Base-by-base conservation (phyloP, 1,140 invertebrate species). In the Acyrthosiphon pisum region DNA sequence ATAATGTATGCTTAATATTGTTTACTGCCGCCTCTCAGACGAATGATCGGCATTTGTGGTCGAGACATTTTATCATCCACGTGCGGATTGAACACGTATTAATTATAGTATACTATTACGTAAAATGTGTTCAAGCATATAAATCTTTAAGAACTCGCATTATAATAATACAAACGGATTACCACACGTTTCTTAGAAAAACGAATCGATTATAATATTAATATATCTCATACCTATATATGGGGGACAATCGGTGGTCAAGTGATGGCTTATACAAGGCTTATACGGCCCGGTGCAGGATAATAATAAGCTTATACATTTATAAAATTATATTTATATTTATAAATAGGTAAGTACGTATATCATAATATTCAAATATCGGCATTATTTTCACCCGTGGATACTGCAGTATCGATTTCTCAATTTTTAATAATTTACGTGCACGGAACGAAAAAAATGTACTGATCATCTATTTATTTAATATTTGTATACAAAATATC, bases 141-240 rank as follows among this genome's bases (percentile, higher is more conserved):
- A 76, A 76, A 76, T 76, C 60, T 76, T 76, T n/a, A n/a, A 76
- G 60, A 76, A 76, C 60, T 76, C n/a, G 11, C 60, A 76, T 76
- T n/a, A 56, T 56, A 56, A 76, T 76, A 76, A 76, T 76, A 76
- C n/a, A 76, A 76, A 76, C n/a, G n/a, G 60, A 76, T 76, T n/a
- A n/a, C 30, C 30, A 76, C n/a, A n/a, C 60, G 60, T 76, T 76
- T 76, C 60, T 76, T 4, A 76, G 60, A 76, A 76, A 76, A 76
- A 76, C 60, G 60, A 76, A 76, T 76, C n/a, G 30, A 76, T 76
- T 76, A 76, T 76, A 76, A 14, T 68, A n/a, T 68, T 68, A 68
- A 76, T 76, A 76, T n/a, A 76, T 35, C 14, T 76, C n/a, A n/a
- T 6, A 9, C 56, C 11, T n/a, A n/a, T 60, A 76, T 76, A 76